Percentiles rank a stretch among this genome's conserved stretches.
Conservation (phyloP, 2,797 vertebrate genomes). For the Thaleichthys pacificus region DNA sequence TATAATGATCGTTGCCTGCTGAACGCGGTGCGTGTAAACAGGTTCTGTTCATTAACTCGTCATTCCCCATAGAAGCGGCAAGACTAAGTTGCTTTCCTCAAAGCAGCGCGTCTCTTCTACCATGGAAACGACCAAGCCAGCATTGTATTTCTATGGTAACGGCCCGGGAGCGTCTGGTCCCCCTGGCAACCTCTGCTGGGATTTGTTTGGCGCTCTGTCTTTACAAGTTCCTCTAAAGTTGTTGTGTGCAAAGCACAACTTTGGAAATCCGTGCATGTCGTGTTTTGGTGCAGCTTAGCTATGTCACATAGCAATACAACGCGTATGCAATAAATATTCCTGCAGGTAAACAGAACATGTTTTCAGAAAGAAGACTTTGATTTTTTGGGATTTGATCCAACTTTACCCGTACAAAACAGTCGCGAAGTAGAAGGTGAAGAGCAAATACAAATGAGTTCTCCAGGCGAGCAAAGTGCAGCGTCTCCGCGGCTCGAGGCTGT, state of each 20-base stretch:
- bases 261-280: constrained; percentile 4
- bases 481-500: constrained; percentile 72
- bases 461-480: constrained; percentile 39
- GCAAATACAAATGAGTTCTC: constrained; percentile 57
- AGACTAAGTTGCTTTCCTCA: too few species aligned
- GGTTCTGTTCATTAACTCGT: too few species aligned
- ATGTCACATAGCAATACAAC: neutral
- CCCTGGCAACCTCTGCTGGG: constrained; percentile 52
- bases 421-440: neutral
- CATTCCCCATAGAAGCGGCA: too few species aligned
- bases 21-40: too few species aligned
- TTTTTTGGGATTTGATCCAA: neutral
- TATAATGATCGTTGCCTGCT: too few species aligned
- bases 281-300: too few species aligned
- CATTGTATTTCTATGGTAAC: constrained; percentile 61
- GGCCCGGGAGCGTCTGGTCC: constrained; percentile 52
- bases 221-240: constrained; percentile 33
- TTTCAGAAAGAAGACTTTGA: too few species aligned
- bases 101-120: constrained; percentile 40
- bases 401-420: neutral
- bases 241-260: constrained; percentile 14
- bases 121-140: constrained; percentile 59
- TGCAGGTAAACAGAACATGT: neutral
- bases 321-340: neutral
- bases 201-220: constrained; percentile 16